Evolutionary conservation across 2,888 invertebrate genomes (phyloP).

Genomic region (Noctua comes): DNA sequence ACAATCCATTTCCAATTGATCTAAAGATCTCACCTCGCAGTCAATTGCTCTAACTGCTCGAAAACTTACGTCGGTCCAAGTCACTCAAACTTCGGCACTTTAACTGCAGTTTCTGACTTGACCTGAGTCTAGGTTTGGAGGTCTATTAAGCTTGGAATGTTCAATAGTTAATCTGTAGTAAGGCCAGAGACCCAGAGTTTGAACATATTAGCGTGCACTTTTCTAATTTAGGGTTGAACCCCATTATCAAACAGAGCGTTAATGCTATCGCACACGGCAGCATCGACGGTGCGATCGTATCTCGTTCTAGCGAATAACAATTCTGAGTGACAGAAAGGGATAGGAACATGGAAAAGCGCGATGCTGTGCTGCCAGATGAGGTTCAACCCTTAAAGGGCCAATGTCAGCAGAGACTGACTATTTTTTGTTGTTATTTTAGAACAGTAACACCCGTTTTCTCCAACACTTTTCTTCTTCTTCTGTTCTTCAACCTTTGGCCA

Average conservation of each 20-base stretch:
- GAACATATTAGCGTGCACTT: background rate
- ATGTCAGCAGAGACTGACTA: no score
- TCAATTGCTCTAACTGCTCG: constrained; percentile 11
- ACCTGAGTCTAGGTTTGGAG: background rate
- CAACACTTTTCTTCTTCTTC: background rate
- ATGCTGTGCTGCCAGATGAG: no score
- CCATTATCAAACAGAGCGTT: background rate
- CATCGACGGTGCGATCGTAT: background rate
- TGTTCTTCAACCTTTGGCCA: background rate
- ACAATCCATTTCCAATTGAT: constrained; percentile 23
- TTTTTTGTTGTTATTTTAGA: no score
- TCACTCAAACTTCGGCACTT: constrained; percentile 30
- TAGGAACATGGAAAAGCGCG: no score
- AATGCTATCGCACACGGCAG: background rate
- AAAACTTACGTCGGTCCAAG: constrained; percentile 14
- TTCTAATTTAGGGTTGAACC: background rate
- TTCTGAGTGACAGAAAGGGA: background rate
- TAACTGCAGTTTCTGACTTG: constrained; percentile 21
- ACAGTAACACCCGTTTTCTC: no score
- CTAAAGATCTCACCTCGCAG: constrained; percentile 3
- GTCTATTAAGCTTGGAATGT: background rate
- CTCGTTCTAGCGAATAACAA: background rate
- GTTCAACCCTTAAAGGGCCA: no score
- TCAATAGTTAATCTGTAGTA: background rate
- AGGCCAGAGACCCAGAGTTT: background rate